Percentiles rank a stretch among this genome's conserved stretches.
Evolutionary conservation across 2,888 invertebrate genomes (phyloP).

Genomic region (Frankliniella fusca): DNA sequence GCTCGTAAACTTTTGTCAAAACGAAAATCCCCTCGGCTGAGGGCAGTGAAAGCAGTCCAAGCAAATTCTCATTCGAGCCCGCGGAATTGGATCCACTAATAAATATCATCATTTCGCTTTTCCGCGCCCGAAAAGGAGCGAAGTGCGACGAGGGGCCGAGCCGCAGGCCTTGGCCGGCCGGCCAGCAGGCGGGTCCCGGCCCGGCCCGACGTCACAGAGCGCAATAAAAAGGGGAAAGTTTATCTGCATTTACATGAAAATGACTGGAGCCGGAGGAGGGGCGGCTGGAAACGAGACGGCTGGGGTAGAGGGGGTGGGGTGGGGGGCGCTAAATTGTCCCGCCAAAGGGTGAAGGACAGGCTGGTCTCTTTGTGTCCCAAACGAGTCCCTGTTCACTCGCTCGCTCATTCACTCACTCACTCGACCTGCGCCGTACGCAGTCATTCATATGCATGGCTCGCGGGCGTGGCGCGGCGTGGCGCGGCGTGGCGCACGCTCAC

Average conservation of each 20-base stretch:
- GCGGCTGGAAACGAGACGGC: background rate
- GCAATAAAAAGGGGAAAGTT: background rate
- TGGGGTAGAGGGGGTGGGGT: background rate
- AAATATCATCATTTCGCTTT: no score
- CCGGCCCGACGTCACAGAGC: background rate
- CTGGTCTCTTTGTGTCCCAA: background rate
- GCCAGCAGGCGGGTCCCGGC: no score
- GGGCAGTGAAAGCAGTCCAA: no score
- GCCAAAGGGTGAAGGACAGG: background rate
- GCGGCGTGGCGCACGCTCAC: background rate
- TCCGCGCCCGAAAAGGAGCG: no score
- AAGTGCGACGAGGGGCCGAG: no score
- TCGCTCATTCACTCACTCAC: background rate
- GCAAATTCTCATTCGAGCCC: no score
- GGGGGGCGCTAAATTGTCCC: background rate
- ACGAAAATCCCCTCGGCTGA: no score
- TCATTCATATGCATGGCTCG: conserved; percentile 1
- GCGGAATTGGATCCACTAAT: no score
- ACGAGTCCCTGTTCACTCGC: background rate
- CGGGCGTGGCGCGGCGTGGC: no score
- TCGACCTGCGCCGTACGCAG: background rate
- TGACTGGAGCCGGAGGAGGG: background rate
- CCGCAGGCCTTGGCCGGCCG: no score
- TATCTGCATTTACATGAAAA: conserved; percentile 10
- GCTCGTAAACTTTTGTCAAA: no score